A percentile compares a stretch with the other conserved stretches of the same genome.
These are phyloP conservation scores for Bufotes viridis DNA, from an alignment of 2,797 vertebrate species.

Conservation along the genomic window DNA sequence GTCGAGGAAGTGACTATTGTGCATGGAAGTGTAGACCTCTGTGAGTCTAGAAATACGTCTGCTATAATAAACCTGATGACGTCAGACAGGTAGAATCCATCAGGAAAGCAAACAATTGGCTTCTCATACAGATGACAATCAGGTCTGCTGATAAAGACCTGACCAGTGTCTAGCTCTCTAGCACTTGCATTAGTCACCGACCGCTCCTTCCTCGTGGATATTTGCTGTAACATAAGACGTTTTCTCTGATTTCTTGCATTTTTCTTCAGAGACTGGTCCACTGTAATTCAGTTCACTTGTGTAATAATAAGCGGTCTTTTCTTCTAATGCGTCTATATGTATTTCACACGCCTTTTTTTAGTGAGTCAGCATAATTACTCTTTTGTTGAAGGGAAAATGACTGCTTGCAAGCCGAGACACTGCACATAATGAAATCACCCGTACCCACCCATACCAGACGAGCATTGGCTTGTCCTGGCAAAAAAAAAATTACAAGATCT, in stretches of 20 bases:
- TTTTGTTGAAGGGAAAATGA: constrained; percentile 24
- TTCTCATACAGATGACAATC: neutral
- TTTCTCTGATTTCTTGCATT: neutral
- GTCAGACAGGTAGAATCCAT: neutral
- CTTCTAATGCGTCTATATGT: neutral
- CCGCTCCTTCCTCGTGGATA: neutral
- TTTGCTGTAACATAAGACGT: neutral
- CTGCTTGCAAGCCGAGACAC: constrained; percentile 28
- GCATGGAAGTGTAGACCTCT: neutral
- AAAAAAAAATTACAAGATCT: neutral
- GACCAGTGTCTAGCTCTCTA: neutral
- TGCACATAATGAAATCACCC: constrained; percentile 12
- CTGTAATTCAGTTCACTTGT: neutral
- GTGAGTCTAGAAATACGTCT: neutral
- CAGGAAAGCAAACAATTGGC: neutral
- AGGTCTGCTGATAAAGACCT: neutral
- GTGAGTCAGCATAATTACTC: constrained; percentile 37
- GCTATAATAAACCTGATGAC: neutral
- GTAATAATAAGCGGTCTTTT: neutral
- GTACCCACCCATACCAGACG: constrained; percentile 29
- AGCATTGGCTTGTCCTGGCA: constrained; percentile 31
- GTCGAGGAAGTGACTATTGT: neutral
- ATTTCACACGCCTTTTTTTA: constrained; percentile 22
- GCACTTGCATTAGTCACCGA: neutral
- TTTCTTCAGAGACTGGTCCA: neutral